phyloP scores from a whole-genome alignment of 2,113 vertebrate species.

The Gallinago undulata region DNA sequence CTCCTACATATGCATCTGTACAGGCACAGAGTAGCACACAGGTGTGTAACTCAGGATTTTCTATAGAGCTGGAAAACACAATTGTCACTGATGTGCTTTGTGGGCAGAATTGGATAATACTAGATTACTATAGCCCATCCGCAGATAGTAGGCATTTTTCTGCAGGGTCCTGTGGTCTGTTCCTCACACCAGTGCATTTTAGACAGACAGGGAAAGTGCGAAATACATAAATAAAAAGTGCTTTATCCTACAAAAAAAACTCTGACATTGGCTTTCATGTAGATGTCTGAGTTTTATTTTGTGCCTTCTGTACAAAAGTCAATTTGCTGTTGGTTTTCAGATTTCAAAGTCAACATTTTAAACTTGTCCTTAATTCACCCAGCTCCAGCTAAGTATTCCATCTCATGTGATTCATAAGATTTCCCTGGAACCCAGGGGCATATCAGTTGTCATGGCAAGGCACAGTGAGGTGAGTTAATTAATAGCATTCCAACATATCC shows the following conservation, averaged over 20 bases:
- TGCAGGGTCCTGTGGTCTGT: not conserved
- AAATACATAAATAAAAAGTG: not conserved
- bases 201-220: not conserved
- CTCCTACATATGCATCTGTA: not conserved
- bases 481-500: conserved; percentile 16
- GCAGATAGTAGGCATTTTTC: not conserved
- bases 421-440: not conserved
- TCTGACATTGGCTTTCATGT: not conserved
- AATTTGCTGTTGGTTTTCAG: not conserved
- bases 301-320: not conserved
- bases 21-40: not conserved
- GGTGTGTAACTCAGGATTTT: not conserved
- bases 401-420: not conserved
- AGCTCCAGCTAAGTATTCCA: not conserved
- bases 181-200: not conserved
- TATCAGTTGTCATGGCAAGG: not conserved
- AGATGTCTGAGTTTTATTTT: not conserved
- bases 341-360: not conserved
- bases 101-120: not conserved
- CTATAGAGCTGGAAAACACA: not conserved
- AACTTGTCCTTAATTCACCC: conserved; percentile 51
- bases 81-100: not conserved
- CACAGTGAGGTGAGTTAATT: not conserved
- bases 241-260: not conserved
- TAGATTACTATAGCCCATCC: not conserved